These are phyloP conservation scores for Zaprionus camerounensis DNA, from an alignment of 1,140 invertebrate genomes.

Conservation along the genomic window DNA sequence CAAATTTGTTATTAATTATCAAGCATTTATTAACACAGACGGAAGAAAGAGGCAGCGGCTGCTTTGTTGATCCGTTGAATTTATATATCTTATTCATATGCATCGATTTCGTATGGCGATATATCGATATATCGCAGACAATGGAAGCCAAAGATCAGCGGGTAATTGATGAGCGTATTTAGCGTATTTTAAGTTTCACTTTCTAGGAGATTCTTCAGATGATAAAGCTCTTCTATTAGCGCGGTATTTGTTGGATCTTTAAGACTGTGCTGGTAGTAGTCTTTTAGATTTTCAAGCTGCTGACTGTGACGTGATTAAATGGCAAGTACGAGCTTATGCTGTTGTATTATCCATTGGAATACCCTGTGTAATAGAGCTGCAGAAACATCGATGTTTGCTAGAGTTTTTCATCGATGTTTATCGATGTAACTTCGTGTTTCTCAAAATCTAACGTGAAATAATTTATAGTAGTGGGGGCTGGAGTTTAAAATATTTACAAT, in stretches of 20 bases:
- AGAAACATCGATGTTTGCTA: too few species aligned
- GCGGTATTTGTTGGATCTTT: neutral
- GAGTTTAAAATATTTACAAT: too few species aligned
- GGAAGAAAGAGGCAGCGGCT: slow-evolving; percentile 54
- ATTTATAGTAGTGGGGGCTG: too few species aligned
- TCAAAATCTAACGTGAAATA: too few species aligned
- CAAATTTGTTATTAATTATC: slow-evolving; percentile 77
- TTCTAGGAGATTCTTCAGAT: neutral
- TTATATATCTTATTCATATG: slow-evolving; percentile 65
- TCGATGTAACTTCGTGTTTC: too few species aligned
- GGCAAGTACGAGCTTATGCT: neutral
- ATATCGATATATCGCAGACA: slow-evolving; percentile 18
- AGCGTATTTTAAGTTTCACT: slow-evolving; percentile 25
- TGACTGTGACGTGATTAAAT: neutral
- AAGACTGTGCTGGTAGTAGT: neutral
- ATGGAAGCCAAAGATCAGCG: slow-evolving; percentile 20
- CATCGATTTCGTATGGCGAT: slow-evolving; percentile 24
- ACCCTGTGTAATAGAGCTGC: neutral
- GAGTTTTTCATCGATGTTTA: too few species aligned
- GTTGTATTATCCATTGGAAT: neutral
- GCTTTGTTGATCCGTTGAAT: slow-evolving; percentile 62
- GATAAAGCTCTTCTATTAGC: neutral
- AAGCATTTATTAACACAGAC: slow-evolving; percentile 65
- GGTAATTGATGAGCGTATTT: slow-evolving; percentile 42
- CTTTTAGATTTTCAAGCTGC: neutral